Base-by-base conservation (phyloP, 1,140 invertebrate species). In the Brevipalpus yothersi region DNA sequence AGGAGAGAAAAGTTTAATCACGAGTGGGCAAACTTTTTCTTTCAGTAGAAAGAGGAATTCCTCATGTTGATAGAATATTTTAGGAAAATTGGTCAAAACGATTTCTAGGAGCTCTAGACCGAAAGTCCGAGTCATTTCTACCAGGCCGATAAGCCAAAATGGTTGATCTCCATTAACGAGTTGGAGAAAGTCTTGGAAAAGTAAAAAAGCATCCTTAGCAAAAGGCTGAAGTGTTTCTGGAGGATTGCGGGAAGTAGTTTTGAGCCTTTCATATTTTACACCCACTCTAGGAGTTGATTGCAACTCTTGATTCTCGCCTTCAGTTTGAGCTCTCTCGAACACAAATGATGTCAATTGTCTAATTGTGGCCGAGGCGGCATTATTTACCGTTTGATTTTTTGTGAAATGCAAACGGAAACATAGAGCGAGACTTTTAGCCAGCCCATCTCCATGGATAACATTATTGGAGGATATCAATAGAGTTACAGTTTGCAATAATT, bases 161-260 rank as follows among this genome's bases (percentile, higher is more conserved):
- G 92, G 88, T 68, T 91, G 83, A 72, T 98, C 93, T 9, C 86
- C 89, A 74, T 96, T 94, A 2, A 97, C 87, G 58, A 98, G 72
- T 67, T 92, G 86, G 53, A 95, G 90, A 63, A 98, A 79, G 75
- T 98, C 93, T 81, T 94, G 90, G 72, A 97, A 88, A 71, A 97
- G 79, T 47, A 94, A 75, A 72, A 86, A 97, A 4, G 90, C 92
- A 78, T 97, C 93, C 9, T 82, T 81, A 58, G 90, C 91, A 76
- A 86, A 89, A 1, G 86, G 82, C 61, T 82, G 77, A 41, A 94
- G 75, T 61, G 84, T 82, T 70, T 81, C 84, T n/a, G 82, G 83
- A 31, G 81, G 76, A 67, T 61, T 58, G 54, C 53, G 39, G 2
- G 43, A 47, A 23, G 53, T 23, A 13, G 12, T 12, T 23, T 64